Evolutionary conservation across 2,797 vertebrate species (phyloP).

Genomic region (Rhinogobio ventralis): DNA sequence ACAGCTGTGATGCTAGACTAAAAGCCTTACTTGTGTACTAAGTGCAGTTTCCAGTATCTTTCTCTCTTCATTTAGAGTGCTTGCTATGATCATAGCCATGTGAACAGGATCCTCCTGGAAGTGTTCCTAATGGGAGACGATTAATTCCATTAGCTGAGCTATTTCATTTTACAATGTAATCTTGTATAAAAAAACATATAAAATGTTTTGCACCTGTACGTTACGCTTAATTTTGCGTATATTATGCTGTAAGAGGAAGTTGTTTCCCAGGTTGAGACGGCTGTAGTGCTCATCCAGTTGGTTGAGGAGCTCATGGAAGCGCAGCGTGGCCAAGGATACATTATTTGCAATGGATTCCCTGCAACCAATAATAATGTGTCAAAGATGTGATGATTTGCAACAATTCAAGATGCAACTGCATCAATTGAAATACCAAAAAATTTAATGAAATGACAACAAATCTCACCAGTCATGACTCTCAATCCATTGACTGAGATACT

Average conservation of each 20-base stretch:
- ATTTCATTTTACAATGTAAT: background rate
- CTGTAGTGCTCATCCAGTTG: constrained; percentile 87
- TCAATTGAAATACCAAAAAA: background rate
- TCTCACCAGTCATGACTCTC: constrained; percentile 88
- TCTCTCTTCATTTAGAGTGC: constrained; percentile 82
- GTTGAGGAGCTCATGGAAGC: constrained; percentile 84
- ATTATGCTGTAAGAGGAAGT: constrained; percentile 87
- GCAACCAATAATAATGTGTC: background rate
- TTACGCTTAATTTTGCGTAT: constrained; percentile 89
- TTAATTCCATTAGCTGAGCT: background rate
- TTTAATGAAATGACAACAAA: background rate
- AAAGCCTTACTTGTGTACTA: constrained; percentile 63
- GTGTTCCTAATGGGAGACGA: constrained; percentile 71
- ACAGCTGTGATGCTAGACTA: background rate
- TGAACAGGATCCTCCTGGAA: constrained; percentile 85
- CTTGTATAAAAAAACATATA: background rate
- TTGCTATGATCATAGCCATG: constrained; percentile 87
- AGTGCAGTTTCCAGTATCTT: constrained; percentile 80
- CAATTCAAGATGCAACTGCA: background rate
- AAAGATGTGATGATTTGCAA: background rate
- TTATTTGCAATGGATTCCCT: constrained; percentile 84
- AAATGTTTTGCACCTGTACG: constrained; percentile 77
- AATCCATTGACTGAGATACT: constrained; percentile 87
- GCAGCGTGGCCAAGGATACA: constrained; percentile 80
- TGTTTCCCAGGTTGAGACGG: constrained; percentile 84